These are phyloP conservation scores for Sapayoa aenigma DNA, from an alignment of 2,113 vertebrate genomes.

Conservation along the genomic window DNA sequence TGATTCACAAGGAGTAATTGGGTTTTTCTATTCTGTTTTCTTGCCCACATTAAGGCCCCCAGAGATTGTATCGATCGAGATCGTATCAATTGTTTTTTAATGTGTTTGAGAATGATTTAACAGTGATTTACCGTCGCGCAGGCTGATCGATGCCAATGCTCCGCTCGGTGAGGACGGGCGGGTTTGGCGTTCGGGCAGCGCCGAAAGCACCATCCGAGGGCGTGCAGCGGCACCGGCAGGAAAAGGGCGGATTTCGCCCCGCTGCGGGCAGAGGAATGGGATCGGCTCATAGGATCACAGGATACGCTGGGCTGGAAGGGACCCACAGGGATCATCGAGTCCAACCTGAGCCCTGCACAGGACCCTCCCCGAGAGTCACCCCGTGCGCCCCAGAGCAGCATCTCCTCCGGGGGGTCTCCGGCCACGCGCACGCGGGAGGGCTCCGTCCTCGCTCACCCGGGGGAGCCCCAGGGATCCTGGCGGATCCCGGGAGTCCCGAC, in stretches of 20 bases:
- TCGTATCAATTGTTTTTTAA: neutral
- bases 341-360: neutral
- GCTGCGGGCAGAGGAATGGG: accelerated
- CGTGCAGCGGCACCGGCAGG: neutral
- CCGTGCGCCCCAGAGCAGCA: neutral
- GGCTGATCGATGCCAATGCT: neutral
- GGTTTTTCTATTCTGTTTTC: neutral
- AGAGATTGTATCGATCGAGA: neutral
- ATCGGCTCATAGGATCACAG: neutral
- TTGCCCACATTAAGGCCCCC: neutral
- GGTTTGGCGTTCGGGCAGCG: neutral
- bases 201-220: accelerated
- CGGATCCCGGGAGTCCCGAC: neutral
- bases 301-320: neutral
- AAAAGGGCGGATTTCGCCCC: neutral
- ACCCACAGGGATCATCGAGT: neutral
- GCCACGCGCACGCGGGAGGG: no score
- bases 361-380: neutral
- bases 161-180: accelerated
- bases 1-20: neutral
- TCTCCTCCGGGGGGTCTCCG: neutral
- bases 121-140: neutral
- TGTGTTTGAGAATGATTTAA: neutral
- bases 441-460: neutral
- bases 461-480: neutral